These are phyloP conservation scores for Xylocopa sonorina DNA, from an alignment of 1,140 invertebrate genomes.

Conservation along the genomic window DNA sequence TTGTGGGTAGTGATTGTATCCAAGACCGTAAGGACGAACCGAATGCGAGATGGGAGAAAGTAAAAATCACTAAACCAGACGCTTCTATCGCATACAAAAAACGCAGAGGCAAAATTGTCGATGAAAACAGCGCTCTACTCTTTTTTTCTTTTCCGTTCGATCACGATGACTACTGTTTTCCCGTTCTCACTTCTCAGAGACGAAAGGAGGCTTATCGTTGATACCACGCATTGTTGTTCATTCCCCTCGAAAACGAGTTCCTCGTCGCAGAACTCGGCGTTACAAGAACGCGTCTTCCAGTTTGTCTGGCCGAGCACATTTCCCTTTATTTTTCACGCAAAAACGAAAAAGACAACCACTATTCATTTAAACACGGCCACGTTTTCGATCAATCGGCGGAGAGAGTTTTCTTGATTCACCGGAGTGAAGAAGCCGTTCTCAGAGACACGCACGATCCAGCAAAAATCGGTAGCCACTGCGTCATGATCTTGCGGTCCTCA, in stretches of 20 bases:
- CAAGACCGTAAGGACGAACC: conserved; percentile 53
- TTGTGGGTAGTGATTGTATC: conserved; percentile 56
- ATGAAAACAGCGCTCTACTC: neutral
- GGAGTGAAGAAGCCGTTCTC: conserved; percentile 15
- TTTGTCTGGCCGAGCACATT: conserved; percentile 36
- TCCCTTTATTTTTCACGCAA: neutral
- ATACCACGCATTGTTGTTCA: conserved; percentile 49
- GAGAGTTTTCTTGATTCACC: neutral
- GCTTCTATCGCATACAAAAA: neutral
- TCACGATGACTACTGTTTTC: conserved; percentile 2
- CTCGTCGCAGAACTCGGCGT: conserved; percentile 33
- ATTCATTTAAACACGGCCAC: neutral
- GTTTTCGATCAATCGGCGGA: neutral
- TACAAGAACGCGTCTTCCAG: conserved; percentile 68
- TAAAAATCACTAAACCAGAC: no score
- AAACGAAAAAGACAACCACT: no score
- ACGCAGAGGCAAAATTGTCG: conserved; percentile 13
- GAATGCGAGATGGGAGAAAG: conserved; percentile 44
- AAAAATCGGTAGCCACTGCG: conserved; percentile 51
- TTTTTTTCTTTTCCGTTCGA: conserved; percentile 7
- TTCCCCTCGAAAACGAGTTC: conserved; percentile 43
- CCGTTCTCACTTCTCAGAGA: neutral
- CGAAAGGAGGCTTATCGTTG: conserved; percentile 15
- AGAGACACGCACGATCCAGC: conserved; percentile 45
- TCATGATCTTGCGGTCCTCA: conserved; percentile 36